These are phyloP conservation scores for Sesia bembeciformis DNA, from an alignment of 2,888 invertebrate genomes.

Conservation along the genomic window DNA sequence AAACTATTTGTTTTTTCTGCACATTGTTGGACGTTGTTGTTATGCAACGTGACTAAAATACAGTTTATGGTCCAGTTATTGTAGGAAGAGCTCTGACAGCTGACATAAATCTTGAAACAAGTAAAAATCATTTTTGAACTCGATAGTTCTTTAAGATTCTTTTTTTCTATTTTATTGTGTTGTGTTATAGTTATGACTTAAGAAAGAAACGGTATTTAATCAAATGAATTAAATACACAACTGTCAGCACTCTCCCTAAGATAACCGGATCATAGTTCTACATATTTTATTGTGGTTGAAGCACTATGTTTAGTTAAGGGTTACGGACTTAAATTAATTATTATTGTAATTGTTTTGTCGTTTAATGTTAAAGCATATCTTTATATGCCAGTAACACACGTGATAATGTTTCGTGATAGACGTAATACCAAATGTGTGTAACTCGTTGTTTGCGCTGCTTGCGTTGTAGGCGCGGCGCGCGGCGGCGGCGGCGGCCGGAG, in stretches of 20 bases:
- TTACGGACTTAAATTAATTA: conserved; percentile 46
- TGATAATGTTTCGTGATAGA: conserved; percentile 67
- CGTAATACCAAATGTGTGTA: conserved; percentile 25
- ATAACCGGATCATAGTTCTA: neutral
- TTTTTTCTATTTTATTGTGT: too few species aligned
- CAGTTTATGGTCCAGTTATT: neutral
- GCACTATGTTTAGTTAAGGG: conserved; percentile 48
- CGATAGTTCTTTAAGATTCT: too few species aligned
- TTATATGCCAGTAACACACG: conserved; percentile 63
- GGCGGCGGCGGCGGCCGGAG: neutral
- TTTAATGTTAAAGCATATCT: conserved; percentile 57
- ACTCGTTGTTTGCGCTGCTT: neutral
- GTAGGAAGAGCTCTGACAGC: too few species aligned
- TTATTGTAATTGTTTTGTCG: conserved; percentile 36
- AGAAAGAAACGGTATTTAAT: too few species aligned
- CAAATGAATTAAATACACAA: too few species aligned
- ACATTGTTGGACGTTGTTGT: conserved; percentile 65
- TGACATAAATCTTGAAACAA: too few species aligned
- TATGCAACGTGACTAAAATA: conserved; percentile 11
- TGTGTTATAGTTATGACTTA: too few species aligned
- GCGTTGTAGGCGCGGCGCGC: neutral
- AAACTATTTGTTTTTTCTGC: conserved; percentile 42
- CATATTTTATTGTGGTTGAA: conserved; percentile 49
- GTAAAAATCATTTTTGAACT: too few species aligned
- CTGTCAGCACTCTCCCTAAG: too few species aligned